Evolutionary conservation across 2,113 vertebrate genomes (phyloP).

Genomic region (Blennius ocellaris): DNA sequence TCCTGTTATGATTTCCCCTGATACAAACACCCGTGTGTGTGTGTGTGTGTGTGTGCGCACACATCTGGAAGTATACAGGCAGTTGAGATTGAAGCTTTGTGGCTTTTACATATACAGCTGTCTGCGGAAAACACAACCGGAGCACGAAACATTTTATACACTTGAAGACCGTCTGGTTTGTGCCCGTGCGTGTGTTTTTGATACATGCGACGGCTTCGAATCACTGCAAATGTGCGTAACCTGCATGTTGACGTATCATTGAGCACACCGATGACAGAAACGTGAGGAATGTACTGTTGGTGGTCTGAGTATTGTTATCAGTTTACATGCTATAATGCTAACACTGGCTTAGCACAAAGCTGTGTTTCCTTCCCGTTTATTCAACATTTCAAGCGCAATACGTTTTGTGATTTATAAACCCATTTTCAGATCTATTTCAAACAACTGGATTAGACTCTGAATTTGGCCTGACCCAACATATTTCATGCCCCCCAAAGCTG

Average conservation of each 20-base stretch:
- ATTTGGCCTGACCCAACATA: conserved; percentile 20
- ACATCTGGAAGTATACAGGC: conserved; percentile 73
- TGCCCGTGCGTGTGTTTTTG: conserved; percentile 1
- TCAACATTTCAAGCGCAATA: conserved; percentile 31
- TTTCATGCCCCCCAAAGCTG: conserved; percentile 38
- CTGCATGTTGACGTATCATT: conserved; percentile 24
- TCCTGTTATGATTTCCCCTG: conserved; percentile 72
- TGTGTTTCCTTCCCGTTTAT: conserved; percentile 26
- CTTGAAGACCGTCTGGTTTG: conserved; percentile 28
- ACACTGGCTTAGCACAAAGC: conserved; percentile 5
- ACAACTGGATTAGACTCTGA: conserved; percentile 47
- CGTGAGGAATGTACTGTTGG: conserved; percentile 23
- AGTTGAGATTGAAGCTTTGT: conserved; percentile 36
- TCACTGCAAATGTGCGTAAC: not conserved
- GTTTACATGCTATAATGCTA: conserved; percentile 9
- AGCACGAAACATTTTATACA: conserved; percentile 11
- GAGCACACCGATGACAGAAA: conserved; percentile 22
- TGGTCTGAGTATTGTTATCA: conserved; percentile 35
- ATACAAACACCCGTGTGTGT: conserved; percentile 59
- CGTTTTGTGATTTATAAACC: conserved; percentile 35
- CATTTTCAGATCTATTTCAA: conserved; percentile 43
- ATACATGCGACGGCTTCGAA: not conserved
- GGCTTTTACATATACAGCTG: conserved; percentile 52
- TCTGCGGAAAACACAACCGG: conserved; percentile 36
- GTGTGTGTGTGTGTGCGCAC: conserved; percentile 20